Evolutionary conservation across 2,888 invertebrate species (phyloP).

Genomic region (Trichacis sp.): DNA sequence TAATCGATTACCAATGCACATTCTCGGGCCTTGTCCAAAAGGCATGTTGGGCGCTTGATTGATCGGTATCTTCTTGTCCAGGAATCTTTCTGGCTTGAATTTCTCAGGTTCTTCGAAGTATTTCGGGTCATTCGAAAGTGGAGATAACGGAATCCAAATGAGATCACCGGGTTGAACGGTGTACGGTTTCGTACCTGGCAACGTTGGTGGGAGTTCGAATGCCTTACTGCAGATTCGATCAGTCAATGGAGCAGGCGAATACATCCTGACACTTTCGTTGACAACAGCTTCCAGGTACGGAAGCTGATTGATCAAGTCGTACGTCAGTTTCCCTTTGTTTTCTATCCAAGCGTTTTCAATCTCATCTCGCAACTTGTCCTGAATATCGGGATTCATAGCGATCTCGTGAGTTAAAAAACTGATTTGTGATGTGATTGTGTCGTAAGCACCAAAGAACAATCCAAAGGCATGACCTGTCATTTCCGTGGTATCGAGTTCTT

Average conservation of each 20-base stretch:
- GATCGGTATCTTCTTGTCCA: constrained; percentile 29
- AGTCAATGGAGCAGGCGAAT: constrained; percentile 46
- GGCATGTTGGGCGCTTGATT: constrained; percentile 53
- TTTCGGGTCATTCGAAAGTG: constrained; percentile 60
- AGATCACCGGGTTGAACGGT: constrained; percentile 55
- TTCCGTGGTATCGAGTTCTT: constrained; percentile 52
- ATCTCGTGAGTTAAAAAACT: constrained; percentile 50
- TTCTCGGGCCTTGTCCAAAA: constrained; percentile 63
- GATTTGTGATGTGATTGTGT: constrained; percentile 50
- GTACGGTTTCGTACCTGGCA: constrained; percentile 51
- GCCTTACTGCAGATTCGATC: constrained; percentile 59
- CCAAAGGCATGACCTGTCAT: constrained; percentile 68
- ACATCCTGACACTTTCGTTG: constrained; percentile 54
- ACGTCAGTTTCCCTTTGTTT: constrained; percentile 59
- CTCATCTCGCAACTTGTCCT: constrained; percentile 64
- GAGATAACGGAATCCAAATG: constrained; percentile 54
- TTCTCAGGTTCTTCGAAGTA: constrained; percentile 60
- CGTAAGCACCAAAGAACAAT: constrained; percentile 55
- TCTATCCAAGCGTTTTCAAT: constrained; percentile 51
- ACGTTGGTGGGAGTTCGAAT: constrained; percentile 54
- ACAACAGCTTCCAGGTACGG: constrained; percentile 72
- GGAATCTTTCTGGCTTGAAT: constrained; percentile 67
- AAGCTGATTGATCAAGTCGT: constrained; percentile 69
- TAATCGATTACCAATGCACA: constrained; percentile 60
- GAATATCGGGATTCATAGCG: constrained; percentile 65